Evolutionary conservation across 2,888 invertebrate species (phyloP).

Genomic region (Lordiphosa fenestrarum): DNA sequence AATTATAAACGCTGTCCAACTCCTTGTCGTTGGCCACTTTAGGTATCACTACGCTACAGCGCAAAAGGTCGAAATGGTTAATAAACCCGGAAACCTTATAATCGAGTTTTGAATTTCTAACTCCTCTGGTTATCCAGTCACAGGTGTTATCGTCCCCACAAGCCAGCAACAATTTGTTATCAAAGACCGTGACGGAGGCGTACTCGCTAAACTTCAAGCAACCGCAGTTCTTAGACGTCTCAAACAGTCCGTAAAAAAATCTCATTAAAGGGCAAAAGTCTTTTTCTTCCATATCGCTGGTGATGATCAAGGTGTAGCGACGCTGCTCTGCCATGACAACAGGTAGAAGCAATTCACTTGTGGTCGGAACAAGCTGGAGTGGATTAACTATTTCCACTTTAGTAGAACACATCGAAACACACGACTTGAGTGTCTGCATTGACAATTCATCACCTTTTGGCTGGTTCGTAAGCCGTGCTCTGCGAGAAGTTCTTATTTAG

Average conservation of each 20-base stretch:
- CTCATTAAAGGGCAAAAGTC: constrained; percentile 14
- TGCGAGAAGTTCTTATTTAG: too few relatives aligned
- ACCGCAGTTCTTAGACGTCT: constrained; percentile 1
- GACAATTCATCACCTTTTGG: too few relatives aligned
- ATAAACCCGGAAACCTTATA: constrained; percentile 24
- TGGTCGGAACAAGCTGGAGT: background rate
- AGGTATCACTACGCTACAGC: constrained; percentile 32
- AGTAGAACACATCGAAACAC: background rate
- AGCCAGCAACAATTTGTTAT: constrained; percentile 22
- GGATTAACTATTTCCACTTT: background rate
- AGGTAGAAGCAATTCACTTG: too few relatives aligned
- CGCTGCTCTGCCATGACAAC: constrained; percentile 36
- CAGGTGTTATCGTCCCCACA: constrained; percentile 32
- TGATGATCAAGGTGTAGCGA: constrained; percentile 19
- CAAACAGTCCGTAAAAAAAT: constrained; percentile 29
- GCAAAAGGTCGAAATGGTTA: constrained; percentile 16
- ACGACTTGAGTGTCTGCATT: too few relatives aligned
- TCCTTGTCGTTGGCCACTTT: constrained; percentile 25
- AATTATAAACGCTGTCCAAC: constrained; percentile 17
- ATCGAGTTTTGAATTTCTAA: constrained; percentile 1
- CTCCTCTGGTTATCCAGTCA: constrained; percentile 33
- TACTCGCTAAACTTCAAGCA: constrained; percentile 29
- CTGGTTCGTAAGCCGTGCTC: too few relatives aligned
- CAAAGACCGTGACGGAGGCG: constrained; percentile 9
- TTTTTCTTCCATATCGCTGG: background rate